A percentile compares a stretch with the other conserved stretches of the same genome.
These are phyloP conservation scores for Cryptocephalus moraei DNA, from an alignment of 2,888 invertebrate species.

Conservation along the genomic window DNA sequence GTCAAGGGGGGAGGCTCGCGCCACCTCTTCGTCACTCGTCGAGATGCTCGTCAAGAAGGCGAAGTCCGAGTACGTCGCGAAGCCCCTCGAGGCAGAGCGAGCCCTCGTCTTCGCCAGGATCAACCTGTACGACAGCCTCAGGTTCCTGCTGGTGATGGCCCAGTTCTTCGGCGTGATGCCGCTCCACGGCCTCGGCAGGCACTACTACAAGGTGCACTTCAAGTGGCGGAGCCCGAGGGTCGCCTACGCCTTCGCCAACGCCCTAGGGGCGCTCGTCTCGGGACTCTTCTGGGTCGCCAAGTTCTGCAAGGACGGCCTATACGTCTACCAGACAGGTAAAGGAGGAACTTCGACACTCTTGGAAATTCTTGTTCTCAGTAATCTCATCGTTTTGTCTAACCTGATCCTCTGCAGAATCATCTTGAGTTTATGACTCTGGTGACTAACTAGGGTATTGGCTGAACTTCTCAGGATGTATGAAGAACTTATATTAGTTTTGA, in stretches of 20 bases:
- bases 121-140: constrained; percentile 22
- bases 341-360: too few species aligned
- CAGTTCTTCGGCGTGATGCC: constrained; percentile 31
- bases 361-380: too few species aligned
- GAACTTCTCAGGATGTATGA: too few species aligned
- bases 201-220: constrained; percentile 20
- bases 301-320: constrained; percentile 23
- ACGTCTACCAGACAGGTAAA: constrained; percentile 27
- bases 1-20: too few species aligned
- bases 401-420: too few species aligned
- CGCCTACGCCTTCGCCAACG: constrained; percentile 21
- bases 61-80: background rate
- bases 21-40: too few species aligned
- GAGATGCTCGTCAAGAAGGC: too few species aligned
- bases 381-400: too few species aligned
- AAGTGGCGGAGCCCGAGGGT: constrained; percentile 23
- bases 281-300: constrained; percentile 24
- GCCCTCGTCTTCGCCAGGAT: constrained; percentile 6
- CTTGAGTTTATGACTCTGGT: too few species aligned
- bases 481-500: too few species aligned
- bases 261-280: constrained; percentile 18
- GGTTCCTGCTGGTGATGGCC: constrained; percentile 23
- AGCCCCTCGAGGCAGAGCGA: constrained; percentile 14
- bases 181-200: constrained; percentile 17
- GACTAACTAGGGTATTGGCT: too few species aligned